Percentiles rank a stretch among this genome's conserved stretches.
Conservation (phyloP, 2,113 vertebrate species). For the Elephantulus edwardii region DNA sequence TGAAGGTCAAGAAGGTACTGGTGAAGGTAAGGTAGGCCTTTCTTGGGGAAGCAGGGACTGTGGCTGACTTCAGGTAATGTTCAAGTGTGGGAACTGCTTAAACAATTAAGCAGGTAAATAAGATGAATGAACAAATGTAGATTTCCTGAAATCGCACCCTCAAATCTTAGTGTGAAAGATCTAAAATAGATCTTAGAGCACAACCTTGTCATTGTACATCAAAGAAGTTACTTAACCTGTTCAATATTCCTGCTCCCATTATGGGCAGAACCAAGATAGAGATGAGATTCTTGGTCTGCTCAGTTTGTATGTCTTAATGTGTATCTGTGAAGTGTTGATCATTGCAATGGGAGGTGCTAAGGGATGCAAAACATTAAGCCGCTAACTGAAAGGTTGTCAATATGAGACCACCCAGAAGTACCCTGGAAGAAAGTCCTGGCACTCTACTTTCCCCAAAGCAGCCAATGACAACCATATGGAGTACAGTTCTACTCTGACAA, state of each 20-base stretch:
- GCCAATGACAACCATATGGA: background rate
- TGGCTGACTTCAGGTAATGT: background rate
- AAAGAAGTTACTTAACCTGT: background rate
- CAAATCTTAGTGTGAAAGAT: background rate
- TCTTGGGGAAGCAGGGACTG: background rate
- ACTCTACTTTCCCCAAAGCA: background rate
- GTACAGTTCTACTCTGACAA: background rate
- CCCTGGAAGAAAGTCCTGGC: background rate
- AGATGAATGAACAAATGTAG: background rate
- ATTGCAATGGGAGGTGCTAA: background rate
- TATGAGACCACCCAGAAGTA: background rate
- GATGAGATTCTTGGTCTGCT: background rate
- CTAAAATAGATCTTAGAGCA: background rate
- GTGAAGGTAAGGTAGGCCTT: background rate
- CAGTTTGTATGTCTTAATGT: background rate
- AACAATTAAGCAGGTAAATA: conserved; percentile 20
- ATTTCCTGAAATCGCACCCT: background rate
- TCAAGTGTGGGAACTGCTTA: background rate
- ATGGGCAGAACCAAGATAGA: background rate
- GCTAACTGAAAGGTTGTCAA: background rate
- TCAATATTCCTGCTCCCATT: background rate
- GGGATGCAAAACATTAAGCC: background rate
- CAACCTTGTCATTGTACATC: conserved; percentile 24
- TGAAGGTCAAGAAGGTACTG: conserved; percentile 39
- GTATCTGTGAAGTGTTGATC: conserved; percentile 22